Evolutionary conservation across 2,888 invertebrate genomes (phyloP), one percentile per base, ranked within the genome.

Genomic region (Druceiella hillmani): DNA sequence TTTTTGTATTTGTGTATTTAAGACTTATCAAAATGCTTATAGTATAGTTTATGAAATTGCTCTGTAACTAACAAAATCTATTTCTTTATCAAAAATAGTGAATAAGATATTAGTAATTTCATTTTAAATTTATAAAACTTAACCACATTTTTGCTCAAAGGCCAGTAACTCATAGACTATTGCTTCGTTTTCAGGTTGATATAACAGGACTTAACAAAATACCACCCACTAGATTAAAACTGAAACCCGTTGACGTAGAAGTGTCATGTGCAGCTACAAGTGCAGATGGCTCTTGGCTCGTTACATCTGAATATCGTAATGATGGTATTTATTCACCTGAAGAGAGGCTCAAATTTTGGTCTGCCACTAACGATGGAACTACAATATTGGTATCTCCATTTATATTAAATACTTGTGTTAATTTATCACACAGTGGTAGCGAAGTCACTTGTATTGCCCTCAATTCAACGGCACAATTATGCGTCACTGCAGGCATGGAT

Each of bases 331-430:
- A 52, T 20, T 68, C 64, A 45, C 66, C 69, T 0, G 69, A 70
- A 42, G 70, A 70, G 41, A 61, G 59, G 43, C 57, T 70, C 2
- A 70, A 70, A 44, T 70, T 70, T 53, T 70, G 69, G 68, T 30
- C 45, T 1, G 41, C 55, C 7, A 52, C 56, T 22, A 43, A 44
- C n/a, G 56, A 57, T 17, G 52, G 39, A 6, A 34, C 53, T 1
- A 7, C 27, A 9, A n/a, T n/a, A n/a, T n/a, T n/a, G n/a, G n/a
- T n/a, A n/a, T 49, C 55, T 2, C 67, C 65, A 0, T 69, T 66
- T 45, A 52, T 49, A 45, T 54, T 69, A 0, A 66, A 65, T 45
- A 68, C 70, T 0, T 66, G 65, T 36, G 67, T 67, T 2, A 66
- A 65, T 24, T 55, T 69, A 0, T 66, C 69, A 1, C 70, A 70